Evolutionary conservation across 2,797 vertebrate species (phyloP).

Genomic region (Amniataba percoides): DNA sequence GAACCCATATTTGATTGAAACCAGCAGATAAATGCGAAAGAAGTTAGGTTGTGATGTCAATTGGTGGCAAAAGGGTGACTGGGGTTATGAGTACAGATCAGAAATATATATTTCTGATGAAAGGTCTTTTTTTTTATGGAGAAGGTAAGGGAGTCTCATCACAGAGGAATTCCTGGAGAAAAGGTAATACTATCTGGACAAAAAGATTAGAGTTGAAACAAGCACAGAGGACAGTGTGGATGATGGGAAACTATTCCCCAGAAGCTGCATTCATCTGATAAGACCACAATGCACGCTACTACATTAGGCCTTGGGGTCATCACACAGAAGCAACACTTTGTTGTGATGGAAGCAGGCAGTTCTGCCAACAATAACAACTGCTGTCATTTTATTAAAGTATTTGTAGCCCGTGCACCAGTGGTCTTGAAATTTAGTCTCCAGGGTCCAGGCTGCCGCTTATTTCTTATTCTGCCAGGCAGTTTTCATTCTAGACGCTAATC

Average conservation of each 20-base stretch:
- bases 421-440: constrained; percentile 8
- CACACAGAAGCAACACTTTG: constrained; percentile 18
- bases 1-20: background rate
- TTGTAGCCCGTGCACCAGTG: constrained; percentile 17
- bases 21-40: background rate
- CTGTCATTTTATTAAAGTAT: constrained; percentile 19
- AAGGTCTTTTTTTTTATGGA: background rate
- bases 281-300: background rate
- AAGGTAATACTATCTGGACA: background rate
- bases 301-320: constrained; percentile 19
- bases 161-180: background rate
- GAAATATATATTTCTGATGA: background rate
- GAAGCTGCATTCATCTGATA: background rate
- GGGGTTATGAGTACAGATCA: background rate
- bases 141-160: background rate
- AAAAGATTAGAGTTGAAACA: background rate
- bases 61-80: background rate
- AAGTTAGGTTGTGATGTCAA: background rate
- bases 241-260: background rate
- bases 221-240: background rate
- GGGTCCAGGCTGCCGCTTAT: constrained; percentile 13
- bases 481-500: constrained; percentile 53
- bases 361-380: constrained; percentile 3
- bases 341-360: constrained; percentile 15
- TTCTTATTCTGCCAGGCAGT: constrained; percentile 31